A percentile compares a stretch with the other conserved stretches of the same genome.
Conservation (phyloP, 2,888 invertebrate genomes). For the Nemurella pictetii region DNA sequence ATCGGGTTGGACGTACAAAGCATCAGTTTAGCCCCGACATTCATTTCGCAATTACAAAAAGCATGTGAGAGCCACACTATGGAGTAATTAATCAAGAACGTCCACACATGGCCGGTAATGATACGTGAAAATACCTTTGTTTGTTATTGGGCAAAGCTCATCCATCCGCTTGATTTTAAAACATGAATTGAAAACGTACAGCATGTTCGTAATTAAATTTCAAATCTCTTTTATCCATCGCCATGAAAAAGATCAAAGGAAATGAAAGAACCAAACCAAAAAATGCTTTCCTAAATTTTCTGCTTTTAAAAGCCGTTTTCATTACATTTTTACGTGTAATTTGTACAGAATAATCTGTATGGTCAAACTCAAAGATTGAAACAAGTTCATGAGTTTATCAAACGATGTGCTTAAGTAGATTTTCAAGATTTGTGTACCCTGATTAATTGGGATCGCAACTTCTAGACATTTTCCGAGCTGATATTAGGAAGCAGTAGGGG, state of each 20-base stretch:
- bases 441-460: too few relatives aligned
- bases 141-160: conserved; percentile 3
- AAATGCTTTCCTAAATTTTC: neutral
- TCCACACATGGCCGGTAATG: conserved; percentile 19
- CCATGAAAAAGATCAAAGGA: conserved; percentile 13
- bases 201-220: conserved; percentile 4
- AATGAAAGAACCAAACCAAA: conserved; percentile 1
- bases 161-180: neutral
- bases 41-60: neutral
- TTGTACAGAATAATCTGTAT: neutral
- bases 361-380: neutral
- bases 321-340: neutral
- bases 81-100: conserved; percentile 9
- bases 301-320: neutral
- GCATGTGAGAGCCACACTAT: neutral
- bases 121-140: conserved; percentile 21
- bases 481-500: too few relatives aligned
- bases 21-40: neutral
- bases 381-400: too few relatives aligned
- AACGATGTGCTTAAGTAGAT: too few relatives aligned
- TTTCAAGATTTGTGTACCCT: too few relatives aligned
- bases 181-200: neutral
- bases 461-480: too few relatives aligned
- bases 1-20: neutral
- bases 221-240: conserved; percentile 8